phyloP scores from a whole-genome alignment of 2,888 invertebrate species.

The Torymus aiolomorphi region DNA sequence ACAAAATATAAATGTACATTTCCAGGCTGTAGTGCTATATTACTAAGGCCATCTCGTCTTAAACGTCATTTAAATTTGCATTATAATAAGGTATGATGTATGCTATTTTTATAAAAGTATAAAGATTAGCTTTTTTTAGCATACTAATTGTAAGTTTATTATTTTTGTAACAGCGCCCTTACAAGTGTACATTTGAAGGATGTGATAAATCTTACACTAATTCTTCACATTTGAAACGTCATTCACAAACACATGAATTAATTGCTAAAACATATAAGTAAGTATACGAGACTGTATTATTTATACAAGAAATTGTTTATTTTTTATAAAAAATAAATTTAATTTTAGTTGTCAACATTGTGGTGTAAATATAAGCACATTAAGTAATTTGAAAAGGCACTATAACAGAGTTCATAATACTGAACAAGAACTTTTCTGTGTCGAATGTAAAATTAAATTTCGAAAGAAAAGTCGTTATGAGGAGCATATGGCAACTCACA shows the following conservation, averaged over 20 bases:
- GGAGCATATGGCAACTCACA: conserved; percentile 79
- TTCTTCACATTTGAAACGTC: conserved; percentile 80
- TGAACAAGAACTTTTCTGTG: conserved; percentile 74
- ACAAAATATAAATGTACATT: conserved; percentile 75
- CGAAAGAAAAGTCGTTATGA: conserved; percentile 79
- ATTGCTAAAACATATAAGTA: conserved; percentile 61
- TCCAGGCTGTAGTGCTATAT: conserved; percentile 76
- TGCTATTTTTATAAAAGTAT: conserved; percentile 1
- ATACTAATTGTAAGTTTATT: conserved; percentile 14
- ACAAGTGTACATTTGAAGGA: conserved; percentile 78
- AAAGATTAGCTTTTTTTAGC: neutral
- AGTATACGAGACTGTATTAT: conserved; percentile 42
- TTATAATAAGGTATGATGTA: conserved; percentile 77
- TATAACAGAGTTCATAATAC: conserved; percentile 76
- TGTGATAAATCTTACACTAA: conserved; percentile 81
- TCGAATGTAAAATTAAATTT: conserved; percentile 77
- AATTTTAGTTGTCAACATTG: conserved; percentile 73
- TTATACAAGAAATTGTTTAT: neutral
- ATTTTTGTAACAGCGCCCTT: conserved; percentile 77
- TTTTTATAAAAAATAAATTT: conserved; percentile 28
- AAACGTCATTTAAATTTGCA: conserved; percentile 79
- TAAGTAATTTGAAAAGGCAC: conserved; percentile 80
- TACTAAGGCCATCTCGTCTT: conserved; percentile 78
- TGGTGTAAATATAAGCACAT: conserved; percentile 76
- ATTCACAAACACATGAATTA: conserved; percentile 78